Conservation (phyloP, 2,797 vertebrate species). For the Smutsia gigantea region DNA sequence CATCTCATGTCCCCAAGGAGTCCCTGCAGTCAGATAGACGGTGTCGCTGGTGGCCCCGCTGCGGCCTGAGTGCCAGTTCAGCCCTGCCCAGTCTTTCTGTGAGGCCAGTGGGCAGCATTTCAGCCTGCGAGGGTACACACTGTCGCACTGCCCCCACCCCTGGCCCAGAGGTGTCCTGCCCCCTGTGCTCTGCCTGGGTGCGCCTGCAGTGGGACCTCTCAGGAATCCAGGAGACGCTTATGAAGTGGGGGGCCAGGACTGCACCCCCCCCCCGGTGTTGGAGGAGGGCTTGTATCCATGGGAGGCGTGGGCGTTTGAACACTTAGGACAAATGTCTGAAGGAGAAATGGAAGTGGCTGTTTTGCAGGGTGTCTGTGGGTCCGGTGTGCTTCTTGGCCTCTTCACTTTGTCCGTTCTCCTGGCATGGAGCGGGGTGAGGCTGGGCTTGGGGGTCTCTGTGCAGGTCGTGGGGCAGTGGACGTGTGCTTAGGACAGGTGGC, state of each 20-base stretch:
- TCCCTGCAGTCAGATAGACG: neutral
- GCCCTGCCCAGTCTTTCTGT: fast-evolving
- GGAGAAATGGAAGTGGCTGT: neutral
- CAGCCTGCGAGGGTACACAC: no score
- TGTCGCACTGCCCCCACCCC: fast-evolving
- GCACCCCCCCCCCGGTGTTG: neutral
- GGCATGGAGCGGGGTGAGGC: fast-evolving
- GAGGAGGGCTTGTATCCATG: neutral
- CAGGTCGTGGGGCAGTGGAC: fast-evolving
- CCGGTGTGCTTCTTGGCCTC: fast-evolving
- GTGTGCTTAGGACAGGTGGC: neutral
- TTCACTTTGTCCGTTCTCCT: neutral
- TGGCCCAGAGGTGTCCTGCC: no score
- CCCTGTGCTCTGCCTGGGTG: neutral
- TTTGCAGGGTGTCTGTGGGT: neutral
- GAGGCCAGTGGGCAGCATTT: neutral
- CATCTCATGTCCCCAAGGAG: fast-evolving
- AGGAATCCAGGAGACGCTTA: neutral
- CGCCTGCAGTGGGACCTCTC: neutral
- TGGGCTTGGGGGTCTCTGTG: neutral
- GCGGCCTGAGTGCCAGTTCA: neutral
- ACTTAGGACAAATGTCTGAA: neutral
- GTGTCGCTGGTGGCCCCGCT: neutral
- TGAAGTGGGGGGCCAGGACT: neutral
- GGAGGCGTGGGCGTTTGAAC: no score